phyloP scores from a whole-genome alignment of 2,797 vertebrate species.

The Clarias pachynema region DNA sequence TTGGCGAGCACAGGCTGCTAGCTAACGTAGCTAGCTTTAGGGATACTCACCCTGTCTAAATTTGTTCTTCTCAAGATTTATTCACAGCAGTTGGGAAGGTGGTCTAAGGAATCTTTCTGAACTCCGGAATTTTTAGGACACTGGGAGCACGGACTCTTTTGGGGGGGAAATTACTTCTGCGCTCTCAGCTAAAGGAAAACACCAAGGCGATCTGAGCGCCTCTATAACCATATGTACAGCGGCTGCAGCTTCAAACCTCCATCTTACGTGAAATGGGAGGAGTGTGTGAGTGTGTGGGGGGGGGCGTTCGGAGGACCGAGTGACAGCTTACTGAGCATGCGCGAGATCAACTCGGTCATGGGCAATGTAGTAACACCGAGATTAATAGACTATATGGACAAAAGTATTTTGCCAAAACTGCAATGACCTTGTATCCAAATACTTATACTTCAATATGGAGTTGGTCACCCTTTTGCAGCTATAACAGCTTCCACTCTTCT shows the following conservation, averaged over 20 bases:
- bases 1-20: conserved; percentile 4
- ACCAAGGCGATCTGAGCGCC: conserved; percentile 57
- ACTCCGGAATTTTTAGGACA: conserved; percentile 47
- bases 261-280: conserved; percentile 68
- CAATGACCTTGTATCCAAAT: too few relatives aligned
- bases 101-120: conserved; percentile 55
- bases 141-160: conserved; percentile 49
- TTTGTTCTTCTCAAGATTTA: conserved; percentile 62
- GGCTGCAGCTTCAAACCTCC: conserved; percentile 66
- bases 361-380: conserved; percentile 55
- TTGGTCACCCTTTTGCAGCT: too few relatives aligned
- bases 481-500: too few relatives aligned
- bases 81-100: conserved; percentile 60
- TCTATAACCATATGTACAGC: conserved; percentile 57
- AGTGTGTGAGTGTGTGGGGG: conserved; percentile 34
- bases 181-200: conserved; percentile 52
- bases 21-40: conserved; percentile 34
- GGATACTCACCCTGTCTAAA: conserved; percentile 70
- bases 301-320: conserved; percentile 20
- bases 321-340: conserved; percentile 60
- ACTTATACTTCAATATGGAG: too few relatives aligned
- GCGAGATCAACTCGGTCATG: conserved; percentile 40
- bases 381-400: too few relatives aligned
- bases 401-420: too few relatives aligned
- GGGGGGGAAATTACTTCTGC: conserved; percentile 42